phyloP scores from a whole-genome alignment of 2,113 vertebrate species.

The Acrocephalus kingi region DNA sequence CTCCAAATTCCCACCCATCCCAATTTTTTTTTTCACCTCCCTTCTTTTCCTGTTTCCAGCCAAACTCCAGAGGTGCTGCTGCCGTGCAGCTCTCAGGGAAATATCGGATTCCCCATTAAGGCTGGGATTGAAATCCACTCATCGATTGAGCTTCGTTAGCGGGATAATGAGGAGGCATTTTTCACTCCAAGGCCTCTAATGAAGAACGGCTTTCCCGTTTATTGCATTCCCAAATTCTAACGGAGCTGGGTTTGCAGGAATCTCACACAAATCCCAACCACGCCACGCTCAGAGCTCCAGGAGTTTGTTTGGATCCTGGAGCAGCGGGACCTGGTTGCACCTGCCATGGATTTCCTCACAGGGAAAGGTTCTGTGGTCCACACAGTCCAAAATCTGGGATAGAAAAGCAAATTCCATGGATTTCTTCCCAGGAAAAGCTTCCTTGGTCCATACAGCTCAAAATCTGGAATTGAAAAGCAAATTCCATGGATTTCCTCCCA shows the following conservation, averaged over 20 bases:
- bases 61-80: too few relatives aligned
- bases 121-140: neutral
- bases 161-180: neutral
- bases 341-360: too few relatives aligned
- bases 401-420: too few relatives aligned
- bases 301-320: neutral
- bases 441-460: too few relatives aligned
- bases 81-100: neutral
- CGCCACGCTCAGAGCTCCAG: rapidly evolving
- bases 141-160: neutral
- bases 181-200: neutral
- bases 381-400: too few relatives aligned
- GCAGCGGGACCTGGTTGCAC: too few relatives aligned
- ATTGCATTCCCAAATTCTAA: neutral
- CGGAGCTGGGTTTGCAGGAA: neutral
- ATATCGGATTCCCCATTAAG: neutral
- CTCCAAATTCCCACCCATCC: neutral
- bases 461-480: too few relatives aligned
- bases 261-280: neutral
- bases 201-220: neutral
- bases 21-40: too few relatives aligned
- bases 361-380: too few relatives aligned
- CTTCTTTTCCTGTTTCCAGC: neutral
- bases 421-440: too few relatives aligned
- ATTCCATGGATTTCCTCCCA: too few relatives aligned